phyloP scores from a whole-genome alignment of 1,140 invertebrate genomes.

The Myzus persicae region DNA sequence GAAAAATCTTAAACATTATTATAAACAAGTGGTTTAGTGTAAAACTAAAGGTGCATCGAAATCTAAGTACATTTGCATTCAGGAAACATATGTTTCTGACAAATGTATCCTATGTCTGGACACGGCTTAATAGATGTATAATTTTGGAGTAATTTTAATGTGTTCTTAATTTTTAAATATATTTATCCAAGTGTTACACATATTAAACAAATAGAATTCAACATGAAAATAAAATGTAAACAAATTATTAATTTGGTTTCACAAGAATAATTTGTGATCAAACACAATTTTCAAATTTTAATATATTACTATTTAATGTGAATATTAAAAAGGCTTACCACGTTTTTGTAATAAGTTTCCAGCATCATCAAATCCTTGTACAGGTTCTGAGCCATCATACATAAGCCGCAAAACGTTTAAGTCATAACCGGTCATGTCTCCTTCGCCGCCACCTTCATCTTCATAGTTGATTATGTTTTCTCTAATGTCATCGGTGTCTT shows the following conservation, averaged over 20 bases:
- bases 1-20: too few species aligned
- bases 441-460: conserved; percentile 95
- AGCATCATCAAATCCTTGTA: conserved; percentile 40
- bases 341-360: conserved; percentile 41
- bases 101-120: too few species aligned
- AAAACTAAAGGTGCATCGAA: background rate
- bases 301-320: background rate
- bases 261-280: background rate
- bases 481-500: conserved; percentile 93
- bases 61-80: too few species aligned
- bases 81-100: too few species aligned
- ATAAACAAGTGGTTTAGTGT: background rate
- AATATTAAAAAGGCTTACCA: background rate
- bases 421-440: conserved; percentile 91
- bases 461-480: conserved; percentile 98
- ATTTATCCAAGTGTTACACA: background rate
- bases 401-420: conserved; percentile 83
- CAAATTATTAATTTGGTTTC: background rate
- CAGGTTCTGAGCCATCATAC: conserved; percentile 68
- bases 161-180: background rate
- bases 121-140: background rate
- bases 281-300: background rate
- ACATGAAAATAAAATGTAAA: background rate
- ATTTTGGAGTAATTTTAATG: background rate
- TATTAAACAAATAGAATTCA: background rate